phyloP scores from a whole-genome alignment of 2,888 invertebrate species.

The Mylabris sibirica region DNA sequence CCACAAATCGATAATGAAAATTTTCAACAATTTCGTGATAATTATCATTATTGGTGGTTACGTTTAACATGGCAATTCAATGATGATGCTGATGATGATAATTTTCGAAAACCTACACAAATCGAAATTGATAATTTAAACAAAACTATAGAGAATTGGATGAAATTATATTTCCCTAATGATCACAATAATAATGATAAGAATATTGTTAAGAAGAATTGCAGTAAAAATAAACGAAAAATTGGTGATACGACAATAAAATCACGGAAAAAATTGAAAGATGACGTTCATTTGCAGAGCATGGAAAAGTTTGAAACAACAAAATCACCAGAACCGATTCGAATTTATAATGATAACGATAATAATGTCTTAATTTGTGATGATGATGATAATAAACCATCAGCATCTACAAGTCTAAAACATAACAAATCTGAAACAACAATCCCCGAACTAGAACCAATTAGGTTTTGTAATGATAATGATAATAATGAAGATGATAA shows the following conservation, averaged over 20 bases:
- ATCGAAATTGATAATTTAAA: constrained; percentile 38
- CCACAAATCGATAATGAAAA: constrained; percentile 48
- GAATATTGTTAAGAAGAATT: constrained; percentile 4
- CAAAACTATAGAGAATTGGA: constrained; percentile 28
- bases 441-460: background rate
- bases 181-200: background rate
- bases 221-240: constrained; percentile 16
- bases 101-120: constrained; percentile 43
- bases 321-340: constrained; percentile 27
- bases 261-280: constrained; percentile 19
- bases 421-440: background rate
- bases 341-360: background rate
- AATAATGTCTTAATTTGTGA: too few relatives aligned
- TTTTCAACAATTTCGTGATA: constrained; percentile 47
- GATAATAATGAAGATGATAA: background rate
- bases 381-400: background rate
- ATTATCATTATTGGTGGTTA: constrained; percentile 53
- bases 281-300: constrained; percentile 33
- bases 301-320: constrained; percentile 39
- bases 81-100: constrained; percentile 50
- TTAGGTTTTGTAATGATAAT: background rate
- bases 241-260: background rate
- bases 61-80: constrained; percentile 52
- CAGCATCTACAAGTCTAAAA: too few relatives aligned
- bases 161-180: background rate